A percentile compares a stretch with the other conserved stretches of the same genome.
phyloP scores from a whole-genome alignment of 2,888 invertebrate genomes.

The Eulithis testata region DNA sequence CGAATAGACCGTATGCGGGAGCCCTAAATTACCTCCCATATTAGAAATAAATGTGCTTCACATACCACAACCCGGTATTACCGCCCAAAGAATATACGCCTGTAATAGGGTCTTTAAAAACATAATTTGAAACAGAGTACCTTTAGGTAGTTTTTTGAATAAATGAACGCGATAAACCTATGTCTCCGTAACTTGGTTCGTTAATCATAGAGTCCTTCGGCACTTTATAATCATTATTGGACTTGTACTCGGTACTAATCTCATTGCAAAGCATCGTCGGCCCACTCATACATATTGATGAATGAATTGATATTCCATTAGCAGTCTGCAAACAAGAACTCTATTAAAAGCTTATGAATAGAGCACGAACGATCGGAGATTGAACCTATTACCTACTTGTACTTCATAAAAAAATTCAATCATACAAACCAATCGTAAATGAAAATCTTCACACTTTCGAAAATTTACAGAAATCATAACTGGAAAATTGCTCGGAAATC shows the following conservation, averaged over 20 bases:
- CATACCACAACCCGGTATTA: neutral
- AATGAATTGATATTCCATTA: conserved; percentile 40
- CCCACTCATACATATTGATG: conserved; percentile 44
- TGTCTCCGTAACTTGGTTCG: neutral
- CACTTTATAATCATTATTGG: conserved; percentile 19
- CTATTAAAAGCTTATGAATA: conserved; percentile 37
- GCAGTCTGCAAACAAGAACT: conserved; percentile 35
- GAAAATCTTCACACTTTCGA: neutral
- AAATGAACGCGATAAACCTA: conserved; percentile 1
- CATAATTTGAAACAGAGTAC: neutral
- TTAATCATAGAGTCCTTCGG: conserved; percentile 1
- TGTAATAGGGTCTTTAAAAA: neutral
- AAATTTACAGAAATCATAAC: conserved; percentile 2
- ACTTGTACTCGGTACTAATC: conserved; percentile 22
- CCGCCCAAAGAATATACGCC: neutral
- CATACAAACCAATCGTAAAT: neutral
- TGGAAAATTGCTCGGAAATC: conserved; percentile 24
- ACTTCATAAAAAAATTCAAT: neutral
- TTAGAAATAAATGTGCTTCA: too few relatives aligned
- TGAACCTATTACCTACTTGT: conserved; percentile 18
- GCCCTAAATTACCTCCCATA: neutral
- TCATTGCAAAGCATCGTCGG: conserved; percentile 24
- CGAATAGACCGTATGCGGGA: too few relatives aligned
- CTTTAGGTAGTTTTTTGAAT: neutral
- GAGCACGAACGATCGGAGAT: conserved; percentile 17